Conservation (phyloP, 2,888 invertebrate genomes). For the Mimumesa dahlbomi region DNA sequence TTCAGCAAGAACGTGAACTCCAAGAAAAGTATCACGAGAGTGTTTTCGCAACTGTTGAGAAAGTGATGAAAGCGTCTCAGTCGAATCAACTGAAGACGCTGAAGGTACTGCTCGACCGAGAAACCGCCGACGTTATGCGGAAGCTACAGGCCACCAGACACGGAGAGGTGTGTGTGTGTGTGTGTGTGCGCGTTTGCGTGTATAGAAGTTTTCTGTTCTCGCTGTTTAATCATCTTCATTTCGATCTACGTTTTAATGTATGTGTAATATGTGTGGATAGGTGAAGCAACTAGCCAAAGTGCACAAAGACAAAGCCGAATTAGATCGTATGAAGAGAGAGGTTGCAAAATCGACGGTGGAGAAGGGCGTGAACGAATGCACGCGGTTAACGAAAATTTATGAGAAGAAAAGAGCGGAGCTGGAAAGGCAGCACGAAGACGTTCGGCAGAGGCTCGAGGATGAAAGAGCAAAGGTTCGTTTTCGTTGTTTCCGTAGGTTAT, state of each 20-base stretch:
- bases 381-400: constrained; percentile 88
- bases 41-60: constrained; percentile 89
- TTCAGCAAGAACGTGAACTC: constrained; percentile 87
- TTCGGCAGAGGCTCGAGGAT: constrained; percentile 86
- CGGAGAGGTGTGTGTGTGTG: constrained; percentile 86
- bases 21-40: constrained; percentile 92
- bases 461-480: constrained; percentile 84
- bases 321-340: constrained; percentile 92
- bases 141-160: constrained; percentile 91
- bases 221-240: no score
- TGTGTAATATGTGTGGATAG: constrained; percentile 62
- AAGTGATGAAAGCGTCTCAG: constrained; percentile 90
- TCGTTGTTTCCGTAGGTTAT: background rate
- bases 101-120: constrained; percentile 86
- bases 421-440: constrained; percentile 89
- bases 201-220: no score
- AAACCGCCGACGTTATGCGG: constrained; percentile 89
- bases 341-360: constrained; percentile 91
- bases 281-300: constrained; percentile 93
- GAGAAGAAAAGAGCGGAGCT: constrained; percentile 89
- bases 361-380: constrained; percentile 94
- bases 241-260: no score
- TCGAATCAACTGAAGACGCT: constrained; percentile 90
- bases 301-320: constrained; percentile 94
- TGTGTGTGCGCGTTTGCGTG: no score